A percentile compares a stretch with the other conserved stretches of the same genome.
Evolutionary conservation across 2,888 invertebrate species (phyloP).

Genomic region (Andrena praecox): DNA sequence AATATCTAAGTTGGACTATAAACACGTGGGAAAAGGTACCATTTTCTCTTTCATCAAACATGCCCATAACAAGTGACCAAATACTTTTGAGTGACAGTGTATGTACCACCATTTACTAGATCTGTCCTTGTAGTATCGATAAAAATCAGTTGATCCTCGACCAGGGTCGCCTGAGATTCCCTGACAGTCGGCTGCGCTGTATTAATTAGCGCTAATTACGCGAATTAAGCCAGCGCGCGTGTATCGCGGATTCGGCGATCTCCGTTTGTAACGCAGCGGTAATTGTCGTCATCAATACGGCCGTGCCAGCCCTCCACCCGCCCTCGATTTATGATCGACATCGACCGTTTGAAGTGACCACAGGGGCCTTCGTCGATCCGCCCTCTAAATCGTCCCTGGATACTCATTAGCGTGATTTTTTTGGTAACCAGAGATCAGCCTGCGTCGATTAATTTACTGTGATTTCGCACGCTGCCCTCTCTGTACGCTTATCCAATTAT

Average conservation of each 20-base stretch:
- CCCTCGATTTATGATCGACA: slow-evolving; percentile 55
- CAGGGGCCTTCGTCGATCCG: slow-evolving; percentile 55
- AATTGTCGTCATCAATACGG: slow-evolving; percentile 66
- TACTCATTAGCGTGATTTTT: slow-evolving; percentile 77
- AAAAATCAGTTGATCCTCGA: slow-evolving; percentile 25
- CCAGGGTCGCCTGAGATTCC: slow-evolving; percentile 19
- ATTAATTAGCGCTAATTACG: slow-evolving; percentile 71
- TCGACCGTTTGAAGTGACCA: slow-evolving; percentile 77
- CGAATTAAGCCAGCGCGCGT: slow-evolving; percentile 53
- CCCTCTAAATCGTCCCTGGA: slow-evolving; percentile 57
- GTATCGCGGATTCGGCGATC: slow-evolving; percentile 22
- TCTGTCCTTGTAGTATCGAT: no score
- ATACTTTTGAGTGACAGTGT: no score
- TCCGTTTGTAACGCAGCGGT: slow-evolving; percentile 62
- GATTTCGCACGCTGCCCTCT: slow-evolving; percentile 61
- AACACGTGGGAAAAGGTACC: no score
- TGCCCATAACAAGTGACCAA: no score
- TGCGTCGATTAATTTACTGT: slow-evolving; percentile 67
- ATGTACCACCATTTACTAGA: background rate
- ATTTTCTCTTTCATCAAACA: no score
- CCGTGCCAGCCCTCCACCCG: slow-evolving; percentile 21
- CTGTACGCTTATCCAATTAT: slow-evolving; percentile 69
- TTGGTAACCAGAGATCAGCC: slow-evolving; percentile 64
- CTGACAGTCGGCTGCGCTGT: slow-evolving; percentile 26
- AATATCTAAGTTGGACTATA: no score